Percentiles rank a stretch among this genome's conserved stretches.
Evolutionary conservation across 2,113 vertebrate genomes (phyloP).

Genomic region (Amia ocellicauda): DNA sequence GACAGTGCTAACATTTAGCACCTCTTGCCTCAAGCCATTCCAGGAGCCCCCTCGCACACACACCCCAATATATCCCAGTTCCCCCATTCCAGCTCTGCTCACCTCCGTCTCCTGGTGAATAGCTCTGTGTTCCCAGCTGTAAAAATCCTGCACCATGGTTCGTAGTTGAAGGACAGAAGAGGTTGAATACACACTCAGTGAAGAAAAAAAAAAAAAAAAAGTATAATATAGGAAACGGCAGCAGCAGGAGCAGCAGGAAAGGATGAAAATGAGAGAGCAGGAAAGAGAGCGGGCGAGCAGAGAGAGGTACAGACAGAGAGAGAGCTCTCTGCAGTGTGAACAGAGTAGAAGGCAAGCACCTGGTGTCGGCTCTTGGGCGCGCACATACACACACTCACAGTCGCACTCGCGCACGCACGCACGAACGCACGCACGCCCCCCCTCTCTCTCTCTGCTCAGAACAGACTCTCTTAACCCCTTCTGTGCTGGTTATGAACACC

Average conservation of each 20-base stretch:
- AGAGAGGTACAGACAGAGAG: constrained; percentile 41
- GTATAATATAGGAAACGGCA: constrained; percentile 34
- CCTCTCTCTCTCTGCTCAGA: constrained; percentile 24
- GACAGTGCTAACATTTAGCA: too few species aligned
- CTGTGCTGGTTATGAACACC: constrained; percentile 8
- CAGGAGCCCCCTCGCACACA: not conserved
- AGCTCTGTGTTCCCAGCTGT: constrained; percentile 38
- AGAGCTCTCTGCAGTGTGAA: constrained; percentile 56
- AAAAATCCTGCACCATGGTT: constrained; percentile 59
- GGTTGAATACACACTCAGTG: not conserved
- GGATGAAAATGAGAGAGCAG: constrained; percentile 17
- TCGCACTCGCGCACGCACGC: constrained; percentile 26
- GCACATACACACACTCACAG: constrained; percentile 26
- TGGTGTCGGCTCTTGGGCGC: constrained; percentile 58
- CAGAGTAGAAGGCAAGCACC: constrained; percentile 47
- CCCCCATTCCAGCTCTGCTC: constrained; percentile 34
- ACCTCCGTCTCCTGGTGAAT: constrained; percentile 52
- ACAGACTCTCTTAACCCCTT: constrained; percentile 52
- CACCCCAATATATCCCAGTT: not conserved
- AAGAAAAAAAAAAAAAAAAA: constrained; percentile 10
- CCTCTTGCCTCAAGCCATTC: not conserved
- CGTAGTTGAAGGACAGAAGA: constrained; percentile 35
- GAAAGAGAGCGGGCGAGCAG: constrained; percentile 28
- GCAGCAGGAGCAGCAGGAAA: constrained; percentile 27
- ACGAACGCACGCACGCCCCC: constrained; percentile 22